These are phyloP conservation scores for Lophochroa leadbeateri DNA, from an alignment of 2,113 vertebrate species.

Conservation along the genomic window DNA sequence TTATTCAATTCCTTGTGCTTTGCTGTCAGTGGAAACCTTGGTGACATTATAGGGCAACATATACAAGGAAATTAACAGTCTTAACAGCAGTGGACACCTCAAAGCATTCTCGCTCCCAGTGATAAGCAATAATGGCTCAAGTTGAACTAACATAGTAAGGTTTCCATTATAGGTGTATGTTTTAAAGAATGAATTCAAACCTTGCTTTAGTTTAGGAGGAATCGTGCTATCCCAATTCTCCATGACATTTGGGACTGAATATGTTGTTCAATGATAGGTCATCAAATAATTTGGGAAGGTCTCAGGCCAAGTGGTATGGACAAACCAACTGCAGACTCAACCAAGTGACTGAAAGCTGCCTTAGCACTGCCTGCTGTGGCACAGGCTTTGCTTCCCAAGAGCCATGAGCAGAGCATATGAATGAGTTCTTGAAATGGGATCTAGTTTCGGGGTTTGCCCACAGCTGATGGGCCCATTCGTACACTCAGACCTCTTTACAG, in stretches of 20 bases:
- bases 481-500: not conserved
- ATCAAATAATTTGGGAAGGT: not conserved
- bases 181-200: not conserved
- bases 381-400: not conserved
- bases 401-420: not conserved
- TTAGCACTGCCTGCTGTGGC: not conserved
- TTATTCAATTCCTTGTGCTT: not conserved
- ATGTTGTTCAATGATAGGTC: not conserved
- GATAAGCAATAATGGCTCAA: not conserved
- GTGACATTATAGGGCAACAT: not conserved
- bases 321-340: not conserved
- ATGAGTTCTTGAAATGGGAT: not conserved
- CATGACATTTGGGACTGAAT: not conserved
- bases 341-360: not conserved
- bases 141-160: too few relatives aligned
- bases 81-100: not conserved
- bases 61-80: not conserved
- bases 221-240: not conserved
- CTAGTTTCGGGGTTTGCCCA: not conserved
- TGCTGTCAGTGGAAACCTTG: not conserved
- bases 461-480: not conserved
- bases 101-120: not conserved
- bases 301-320: not conserved
- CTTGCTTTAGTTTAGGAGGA: not conserved
- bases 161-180: not conserved